Evolutionary conservation across 2,113 vertebrate genomes (phyloP).

Genomic region (Tychaedon coryphoeus): DNA sequence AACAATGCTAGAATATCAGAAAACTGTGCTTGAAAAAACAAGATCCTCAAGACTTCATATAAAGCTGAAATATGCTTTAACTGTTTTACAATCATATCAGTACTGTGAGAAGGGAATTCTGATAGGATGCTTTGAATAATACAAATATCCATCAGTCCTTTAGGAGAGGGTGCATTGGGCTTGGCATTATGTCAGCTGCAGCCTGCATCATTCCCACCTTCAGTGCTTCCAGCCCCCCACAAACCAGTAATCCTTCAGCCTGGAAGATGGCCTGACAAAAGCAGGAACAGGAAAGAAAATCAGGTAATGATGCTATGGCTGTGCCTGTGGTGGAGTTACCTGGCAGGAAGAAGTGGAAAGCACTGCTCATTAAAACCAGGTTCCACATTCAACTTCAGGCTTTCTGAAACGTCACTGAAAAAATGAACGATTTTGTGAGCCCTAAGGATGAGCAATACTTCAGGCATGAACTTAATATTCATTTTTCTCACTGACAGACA

Average conservation of each 20-base stretch:
- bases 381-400: not conserved
- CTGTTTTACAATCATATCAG: not conserved
- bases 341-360: not conserved
- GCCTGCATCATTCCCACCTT: not conserved
- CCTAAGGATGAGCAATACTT: not conserved
- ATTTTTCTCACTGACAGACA: not conserved
- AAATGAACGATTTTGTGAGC: not conserved
- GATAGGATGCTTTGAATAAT: not conserved
- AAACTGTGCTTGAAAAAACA: not conserved
- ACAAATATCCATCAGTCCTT: not conserved
- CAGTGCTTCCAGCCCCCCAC: not conserved
- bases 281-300: not conserved
- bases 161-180: not conserved
- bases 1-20: not conserved
- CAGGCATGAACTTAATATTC: not conserved
- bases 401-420: not conserved
- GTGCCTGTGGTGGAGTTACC: not conserved
- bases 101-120: not conserved
- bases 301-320: not conserved
- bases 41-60: not conserved
- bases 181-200: rapidly evolving
- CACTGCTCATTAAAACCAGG: not conserved
- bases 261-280: not conserved
- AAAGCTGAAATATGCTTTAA: not conserved
- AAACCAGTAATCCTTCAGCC: not conserved